Base-by-base conservation (phyloP, 1,140 invertebrate species). In the Streblospio benedicti region DNA sequence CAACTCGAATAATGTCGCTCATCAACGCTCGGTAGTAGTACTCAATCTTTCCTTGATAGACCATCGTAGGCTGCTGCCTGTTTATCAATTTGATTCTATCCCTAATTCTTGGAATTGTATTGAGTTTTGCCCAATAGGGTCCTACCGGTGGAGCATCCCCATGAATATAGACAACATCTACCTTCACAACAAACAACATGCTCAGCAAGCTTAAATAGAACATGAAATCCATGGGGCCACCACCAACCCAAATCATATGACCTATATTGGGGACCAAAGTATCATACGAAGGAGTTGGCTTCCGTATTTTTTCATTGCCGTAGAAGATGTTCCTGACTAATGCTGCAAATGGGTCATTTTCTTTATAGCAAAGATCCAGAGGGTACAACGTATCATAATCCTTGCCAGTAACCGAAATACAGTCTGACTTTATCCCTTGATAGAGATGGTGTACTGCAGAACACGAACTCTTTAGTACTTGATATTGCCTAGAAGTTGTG, bases 211-310 rank as follows among this genome's bases (percentile, higher is more conserved):
- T 63, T 16, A 63, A 57, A 33, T 63, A 63, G 38, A 63, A 59
- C n/a, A 59, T 50, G 43, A 50, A 63, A 27, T 59, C 56, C 49
- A 63, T 59, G 9, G 41, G 25, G 12, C 57, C 38, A 28, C 61
- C 61, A 3, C 61, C 61, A 31, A 63, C 20, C 61, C 61, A 63
- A 9, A 63, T 51, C 61, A 63, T 63, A 38, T 63, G 61, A 30
- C 47, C 61, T 6, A 63, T 63, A 31, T 63, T 63, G 2, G 61
- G 61, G 6, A 63, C 61, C 16, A 62, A 55, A 16, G 31, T 43
- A 30, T 60, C 49, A 43, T 28, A 57, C 18, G 31, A 25, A 23
- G 28, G 50, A 18, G 20, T 32, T 4, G 51, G 12, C n/a, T 51
- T 33, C 32, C 60, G 53, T 20, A 62, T 57, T 18, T 55, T 32